These are phyloP conservation scores for Amphiprion ocellaris DNA, from an alignment of 2,113 vertebrate genomes.

Conservation along the genomic window DNA sequence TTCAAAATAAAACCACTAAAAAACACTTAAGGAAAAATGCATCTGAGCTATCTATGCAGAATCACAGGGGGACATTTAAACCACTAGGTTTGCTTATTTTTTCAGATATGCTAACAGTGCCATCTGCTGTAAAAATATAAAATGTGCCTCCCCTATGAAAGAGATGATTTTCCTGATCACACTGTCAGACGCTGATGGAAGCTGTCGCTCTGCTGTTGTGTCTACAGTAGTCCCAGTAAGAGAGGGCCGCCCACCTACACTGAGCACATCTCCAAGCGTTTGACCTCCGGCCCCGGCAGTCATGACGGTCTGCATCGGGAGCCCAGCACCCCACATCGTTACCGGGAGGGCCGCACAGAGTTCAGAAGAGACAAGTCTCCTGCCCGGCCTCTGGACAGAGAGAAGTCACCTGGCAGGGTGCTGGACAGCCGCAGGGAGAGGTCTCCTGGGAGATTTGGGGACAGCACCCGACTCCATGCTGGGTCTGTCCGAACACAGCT, in stretches of 20 bases:
- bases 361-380: conserved; percentile 97
- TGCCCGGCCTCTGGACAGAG: conserved; percentile 92
- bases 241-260: conserved; percentile 97
- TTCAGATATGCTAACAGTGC: conserved; percentile 13
- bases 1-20: background rate
- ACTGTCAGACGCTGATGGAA: background rate
- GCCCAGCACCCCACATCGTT: conserved; percentile 97
- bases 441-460: conserved; percentile 94
- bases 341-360: conserved; percentile 95
- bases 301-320: conserved; percentile 93
- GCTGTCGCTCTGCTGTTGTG: conserved; percentile 1
- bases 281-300: conserved; percentile 92
- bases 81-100: no score
- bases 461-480: conserved; percentile 89
- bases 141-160: no score
- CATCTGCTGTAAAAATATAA: conserved; percentile 35
- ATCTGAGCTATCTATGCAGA: background rate
- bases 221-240: conserved; percentile 93
- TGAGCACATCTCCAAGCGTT: conserved; percentile 97
- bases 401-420: conserved; percentile 95
- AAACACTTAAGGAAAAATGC: background rate
- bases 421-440: conserved; percentile 94
- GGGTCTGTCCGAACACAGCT: conserved; percentile 94
- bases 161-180: background rate
- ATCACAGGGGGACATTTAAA: no score